Conservation (phyloP, 2,797 vertebrate species). For the Salarias fasciatus region DNA sequence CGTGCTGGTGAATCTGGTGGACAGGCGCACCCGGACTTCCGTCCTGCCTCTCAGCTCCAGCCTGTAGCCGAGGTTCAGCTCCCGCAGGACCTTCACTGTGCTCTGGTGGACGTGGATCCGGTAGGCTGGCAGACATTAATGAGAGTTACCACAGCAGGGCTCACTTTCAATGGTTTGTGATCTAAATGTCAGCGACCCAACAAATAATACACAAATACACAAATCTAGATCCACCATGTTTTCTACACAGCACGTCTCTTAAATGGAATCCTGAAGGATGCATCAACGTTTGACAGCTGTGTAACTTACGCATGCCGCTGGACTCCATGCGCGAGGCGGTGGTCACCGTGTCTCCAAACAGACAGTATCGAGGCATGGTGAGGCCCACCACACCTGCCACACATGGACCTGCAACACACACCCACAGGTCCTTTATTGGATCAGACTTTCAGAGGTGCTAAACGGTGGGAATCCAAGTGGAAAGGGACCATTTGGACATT, state of each 20-base stretch:
- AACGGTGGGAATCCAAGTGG: too few relatives aligned
- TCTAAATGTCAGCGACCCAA: too few relatives aligned
- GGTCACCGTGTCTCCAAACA: slow-evolving; percentile 85
- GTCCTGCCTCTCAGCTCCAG: slow-evolving; percentile 85
- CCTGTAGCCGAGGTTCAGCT: slow-evolving; percentile 88
- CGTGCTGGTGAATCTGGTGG: too few relatives aligned
- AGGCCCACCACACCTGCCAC: slow-evolving; percentile 85
- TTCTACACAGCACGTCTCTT: too few relatives aligned
- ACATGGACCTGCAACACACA: slow-evolving; percentile 72
- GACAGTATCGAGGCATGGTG: slow-evolving; percentile 86
- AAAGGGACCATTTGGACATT: too few relatives aligned
- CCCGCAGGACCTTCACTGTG: slow-evolving; percentile 83
- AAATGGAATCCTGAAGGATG: too few relatives aligned
- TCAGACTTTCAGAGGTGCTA: too few relatives aligned
- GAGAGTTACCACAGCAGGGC: too few relatives aligned
- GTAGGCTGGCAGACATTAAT: slow-evolving; percentile 80
- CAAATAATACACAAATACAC: too few relatives aligned
- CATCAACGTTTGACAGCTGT: too few relatives aligned
- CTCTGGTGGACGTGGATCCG: slow-evolving; percentile 91
- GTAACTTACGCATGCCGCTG: slow-evolving; percentile 80
- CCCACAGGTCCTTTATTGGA: background rate
- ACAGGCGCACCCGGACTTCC: slow-evolving; percentile 85
- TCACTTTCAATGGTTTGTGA: too few relatives aligned
- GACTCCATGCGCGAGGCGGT: slow-evolving; percentile 86
- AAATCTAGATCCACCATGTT: too few relatives aligned